A percentile compares a stretch with the other conserved stretches of the same genome.
These are phyloP conservation scores for Hylaeus volcanicus DNA, from an alignment of 1,140 invertebrate genomes.

Conservation along the genomic window DNA sequence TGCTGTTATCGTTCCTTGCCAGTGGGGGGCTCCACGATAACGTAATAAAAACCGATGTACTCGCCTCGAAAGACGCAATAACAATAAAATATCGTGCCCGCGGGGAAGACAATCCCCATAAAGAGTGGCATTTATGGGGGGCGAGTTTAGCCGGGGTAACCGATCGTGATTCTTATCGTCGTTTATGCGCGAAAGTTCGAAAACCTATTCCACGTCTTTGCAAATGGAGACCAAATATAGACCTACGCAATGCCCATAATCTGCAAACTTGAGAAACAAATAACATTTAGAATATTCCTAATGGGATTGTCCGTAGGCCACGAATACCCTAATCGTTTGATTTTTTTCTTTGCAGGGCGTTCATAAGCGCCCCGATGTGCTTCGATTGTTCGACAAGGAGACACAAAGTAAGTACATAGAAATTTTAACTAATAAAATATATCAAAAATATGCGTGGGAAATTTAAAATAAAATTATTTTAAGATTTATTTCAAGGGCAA, in stretches of 20 bases:
- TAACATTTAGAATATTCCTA: background rate
- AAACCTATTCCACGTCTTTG: background rate
- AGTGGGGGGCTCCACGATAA: slow-evolving; percentile 1
- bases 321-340: background rate
- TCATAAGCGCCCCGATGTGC: background rate
- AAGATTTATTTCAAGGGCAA: no score
- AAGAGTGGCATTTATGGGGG: background rate
- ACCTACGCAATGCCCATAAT: no score
- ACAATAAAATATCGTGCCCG: slow-evolving; percentile 38
- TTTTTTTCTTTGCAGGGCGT: background rate
- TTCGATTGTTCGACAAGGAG: background rate
- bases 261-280: no score
- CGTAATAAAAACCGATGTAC: background rate
- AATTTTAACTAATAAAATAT: no score
- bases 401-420: background rate
- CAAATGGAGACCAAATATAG: background rate
- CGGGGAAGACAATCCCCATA: slow-evolving; percentile 20
- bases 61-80: slow-evolving; percentile 10
- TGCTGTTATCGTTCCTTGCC: slow-evolving; percentile 1
- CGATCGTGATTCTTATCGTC: slow-evolving; percentile 12
- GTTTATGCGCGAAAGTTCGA: slow-evolving; percentile 1
- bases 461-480: no score
- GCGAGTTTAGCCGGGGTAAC: slow-evolving; percentile 5
- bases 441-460: no score
- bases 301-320: no score